These are phyloP conservation scores for Gortyna flavago DNA, from an alignment of 2,888 invertebrate species.

Conservation along the genomic window DNA sequence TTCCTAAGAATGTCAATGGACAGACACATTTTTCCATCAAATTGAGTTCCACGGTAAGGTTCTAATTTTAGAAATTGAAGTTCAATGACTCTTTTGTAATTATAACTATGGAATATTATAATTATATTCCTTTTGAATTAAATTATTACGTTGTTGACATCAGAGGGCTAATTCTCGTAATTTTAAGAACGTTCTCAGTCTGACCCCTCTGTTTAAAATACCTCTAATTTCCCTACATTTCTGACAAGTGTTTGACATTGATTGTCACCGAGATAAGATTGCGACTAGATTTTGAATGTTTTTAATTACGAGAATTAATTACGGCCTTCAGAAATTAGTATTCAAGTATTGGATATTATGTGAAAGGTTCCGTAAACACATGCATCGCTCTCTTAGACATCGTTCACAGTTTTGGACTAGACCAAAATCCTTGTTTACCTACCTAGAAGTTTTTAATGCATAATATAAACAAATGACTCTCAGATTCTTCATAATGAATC, in stretches of 20 bases:
- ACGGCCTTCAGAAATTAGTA: background rate
- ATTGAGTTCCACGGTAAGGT: background rate
- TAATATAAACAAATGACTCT: background rate
- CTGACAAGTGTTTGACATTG: too few species aligned
- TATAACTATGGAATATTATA: background rate
- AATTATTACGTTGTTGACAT: background rate
- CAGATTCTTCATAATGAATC: background rate
- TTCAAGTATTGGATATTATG: background rate
- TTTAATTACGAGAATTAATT: background rate
- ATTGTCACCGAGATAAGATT: too few species aligned
- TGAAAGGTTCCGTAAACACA: too few species aligned
- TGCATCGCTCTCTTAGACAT: too few species aligned
- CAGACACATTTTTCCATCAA: conserved; percentile 28
- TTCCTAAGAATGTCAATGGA: conserved; percentile 46
- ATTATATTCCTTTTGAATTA: background rate
- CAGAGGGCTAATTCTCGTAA: background rate
- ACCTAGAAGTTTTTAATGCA: background rate
- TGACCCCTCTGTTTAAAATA: too few species aligned
- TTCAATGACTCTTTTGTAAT: background rate
- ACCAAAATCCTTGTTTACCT: background rate
- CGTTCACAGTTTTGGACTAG: background rate
- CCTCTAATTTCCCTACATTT: too few species aligned
- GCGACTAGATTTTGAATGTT: background rate
- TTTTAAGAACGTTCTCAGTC: background rate
- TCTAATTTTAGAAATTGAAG: background rate